phyloP scores from a whole-genome alignment of 2,888 invertebrate species.

The Sialis lutaria region DNA sequence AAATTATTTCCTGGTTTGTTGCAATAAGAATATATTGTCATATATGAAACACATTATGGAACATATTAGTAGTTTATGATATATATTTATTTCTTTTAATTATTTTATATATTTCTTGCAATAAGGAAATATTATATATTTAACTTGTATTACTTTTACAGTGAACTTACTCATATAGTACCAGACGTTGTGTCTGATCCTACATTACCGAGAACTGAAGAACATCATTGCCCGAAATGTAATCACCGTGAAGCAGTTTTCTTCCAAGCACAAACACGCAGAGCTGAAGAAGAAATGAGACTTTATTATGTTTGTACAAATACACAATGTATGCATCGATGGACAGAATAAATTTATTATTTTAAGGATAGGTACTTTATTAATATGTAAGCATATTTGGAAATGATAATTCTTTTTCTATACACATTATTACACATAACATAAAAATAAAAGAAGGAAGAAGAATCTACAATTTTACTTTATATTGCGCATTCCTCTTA shows the following conservation, averaged over 20 bases:
- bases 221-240: constrained; percentile 96
- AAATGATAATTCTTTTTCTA: too few species aligned
- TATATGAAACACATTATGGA: too few species aligned
- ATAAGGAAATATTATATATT: not conserved
- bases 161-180: constrained; percentile 94
- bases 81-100: too few species aligned
- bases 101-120: too few species aligned
- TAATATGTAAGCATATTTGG: too few species aligned
- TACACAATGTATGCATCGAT: constrained; percentile 79
- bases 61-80: too few species aligned
- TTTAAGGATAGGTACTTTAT: not conserved
- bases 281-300: constrained; percentile 97
- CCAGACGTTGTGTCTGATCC: constrained; percentile 98
- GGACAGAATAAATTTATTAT: constrained; percentile 65
- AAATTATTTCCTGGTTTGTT: too few species aligned
- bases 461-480: too few species aligned
- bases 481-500: too few species aligned
- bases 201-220: constrained; percentile 92
- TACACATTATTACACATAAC: too few species aligned
- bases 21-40: too few species aligned
- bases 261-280: constrained; percentile 92
- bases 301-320: constrained; percentile 93
- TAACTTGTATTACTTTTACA: constrained; percentile 21
- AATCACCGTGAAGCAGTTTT: constrained; percentile 92
- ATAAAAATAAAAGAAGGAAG: too few species aligned